A percentile compares a stretch with the other conserved stretches of the same genome.
Conservation (phyloP, 2,113 vertebrate genomes). For the Paedocypris sp. region DNA sequence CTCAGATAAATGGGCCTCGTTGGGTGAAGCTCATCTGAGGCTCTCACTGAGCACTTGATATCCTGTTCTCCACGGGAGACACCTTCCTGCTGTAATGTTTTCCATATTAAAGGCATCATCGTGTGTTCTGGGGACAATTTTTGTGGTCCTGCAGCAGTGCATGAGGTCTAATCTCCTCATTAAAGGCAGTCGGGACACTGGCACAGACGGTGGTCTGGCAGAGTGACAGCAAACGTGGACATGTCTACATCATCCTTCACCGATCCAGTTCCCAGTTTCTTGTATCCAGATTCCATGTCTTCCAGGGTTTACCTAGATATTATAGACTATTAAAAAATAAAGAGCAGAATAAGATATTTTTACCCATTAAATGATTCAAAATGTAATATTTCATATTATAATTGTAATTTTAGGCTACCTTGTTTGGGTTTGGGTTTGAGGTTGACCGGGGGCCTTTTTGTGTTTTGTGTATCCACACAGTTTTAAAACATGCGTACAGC, state of each 20-base stretch:
- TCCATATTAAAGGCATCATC: constrained; percentile 45
- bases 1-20: neutral
- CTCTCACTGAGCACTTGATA: constrained; percentile 31
- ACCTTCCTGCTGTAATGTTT: constrained; percentile 48
- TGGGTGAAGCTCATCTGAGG: neutral
- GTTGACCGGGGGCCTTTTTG: too few relatives aligned
- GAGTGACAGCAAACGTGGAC: constrained; percentile 27
- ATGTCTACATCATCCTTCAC: neutral
- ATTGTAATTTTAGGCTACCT: too few relatives aligned
- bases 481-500: too few relatives aligned
- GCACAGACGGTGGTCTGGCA: constrained; percentile 60
- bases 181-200: constrained; percentile 43
- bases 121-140: constrained; percentile 41
- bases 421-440: too few relatives aligned
- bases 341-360: too few relatives aligned
- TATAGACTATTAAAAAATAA: too few relatives aligned
- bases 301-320: too few relatives aligned
- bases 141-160: constrained; percentile 45
- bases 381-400: too few relatives aligned
- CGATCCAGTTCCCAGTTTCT: neutral
- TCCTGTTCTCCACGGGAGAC: constrained; percentile 17
- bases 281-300: too few relatives aligned
- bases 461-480: too few relatives aligned
- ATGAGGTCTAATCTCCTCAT: constrained; percentile 57
- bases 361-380: too few relatives aligned